phyloP scores from a whole-genome alignment of 2,113 vertebrate genomes.

The Platycercus adscitus region DNA sequence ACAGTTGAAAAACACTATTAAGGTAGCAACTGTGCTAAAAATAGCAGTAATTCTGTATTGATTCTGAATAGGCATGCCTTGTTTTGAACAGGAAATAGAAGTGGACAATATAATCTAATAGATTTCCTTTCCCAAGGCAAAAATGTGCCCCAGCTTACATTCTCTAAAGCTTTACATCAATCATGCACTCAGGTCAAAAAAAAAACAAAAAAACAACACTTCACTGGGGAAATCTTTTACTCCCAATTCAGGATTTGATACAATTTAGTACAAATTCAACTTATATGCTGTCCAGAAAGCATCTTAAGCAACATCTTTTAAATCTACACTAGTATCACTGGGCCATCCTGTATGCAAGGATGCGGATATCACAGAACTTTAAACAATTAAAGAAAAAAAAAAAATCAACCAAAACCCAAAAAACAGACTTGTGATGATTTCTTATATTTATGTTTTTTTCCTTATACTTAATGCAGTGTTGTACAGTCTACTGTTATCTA shows the following conservation, averaged over 20 bases:
- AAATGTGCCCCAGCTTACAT: neutral
- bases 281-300: neutral
- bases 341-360: neutral
- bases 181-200: neutral
- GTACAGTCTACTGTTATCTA: neutral
- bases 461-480: neutral
- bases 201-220: neutral
- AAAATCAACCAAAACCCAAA: too few species aligned
- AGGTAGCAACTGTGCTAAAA: conserved; percentile 14
- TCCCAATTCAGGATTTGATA: neutral
- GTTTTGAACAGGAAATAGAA: neutral
- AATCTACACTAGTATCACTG: neutral
- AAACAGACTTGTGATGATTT: neutral
- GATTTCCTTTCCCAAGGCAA: neutral
- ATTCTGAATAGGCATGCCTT: neutral
- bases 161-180: neutral
- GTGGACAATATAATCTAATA: neutral
- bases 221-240: neutral
- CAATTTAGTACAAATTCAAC: neutral
- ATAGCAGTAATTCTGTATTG: conserved; percentile 26
- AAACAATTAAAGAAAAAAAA: neutral
- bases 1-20: neutral
- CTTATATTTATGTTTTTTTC: neutral
- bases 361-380: neutral
- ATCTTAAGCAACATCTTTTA: neutral